These are phyloP conservation scores for Gonioctena quinquepunctata DNA, from an alignment of 1,140 invertebrate genomes.

Conservation along the genomic window DNA sequence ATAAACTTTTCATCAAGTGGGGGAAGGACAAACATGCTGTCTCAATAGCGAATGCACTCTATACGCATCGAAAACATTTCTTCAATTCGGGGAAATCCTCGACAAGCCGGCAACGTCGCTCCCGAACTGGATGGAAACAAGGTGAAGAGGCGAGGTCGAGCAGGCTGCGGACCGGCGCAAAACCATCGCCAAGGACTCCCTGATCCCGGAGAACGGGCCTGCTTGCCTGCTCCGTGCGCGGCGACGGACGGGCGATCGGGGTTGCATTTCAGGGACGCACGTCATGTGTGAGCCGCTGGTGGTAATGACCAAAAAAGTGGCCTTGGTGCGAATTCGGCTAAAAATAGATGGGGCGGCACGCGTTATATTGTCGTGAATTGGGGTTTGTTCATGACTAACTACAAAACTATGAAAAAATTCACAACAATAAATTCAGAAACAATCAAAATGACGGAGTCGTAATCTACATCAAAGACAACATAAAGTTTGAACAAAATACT, in stretches of 20 bases:
- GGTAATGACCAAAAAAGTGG: background rate
- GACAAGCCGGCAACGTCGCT: constrained; percentile 6
- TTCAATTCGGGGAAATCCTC: background rate
- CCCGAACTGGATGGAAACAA: constrained; percentile 21
- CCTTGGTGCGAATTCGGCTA: background rate
- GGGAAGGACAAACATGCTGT: too few relatives aligned
- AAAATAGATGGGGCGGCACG: background rate
- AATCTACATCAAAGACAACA: too few relatives aligned
- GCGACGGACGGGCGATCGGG: background rate
- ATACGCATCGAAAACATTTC: background rate
- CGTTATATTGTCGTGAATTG: too few relatives aligned
- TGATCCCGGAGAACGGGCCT: constrained; percentile 6
- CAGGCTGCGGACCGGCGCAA: constrained; percentile 9
- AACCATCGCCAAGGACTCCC: constrained; percentile 32
- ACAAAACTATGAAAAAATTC: too few relatives aligned
- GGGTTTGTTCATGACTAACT: too few relatives aligned
- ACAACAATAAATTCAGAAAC: too few relatives aligned
- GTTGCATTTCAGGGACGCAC: background rate
- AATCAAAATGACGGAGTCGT: too few relatives aligned
- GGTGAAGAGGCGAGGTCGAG: constrained; percentile 48
- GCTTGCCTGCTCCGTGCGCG: constrained; percentile 4
- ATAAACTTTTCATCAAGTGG: too few relatives aligned
- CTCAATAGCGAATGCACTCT: too few relatives aligned
- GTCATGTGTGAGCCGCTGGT: background rate
- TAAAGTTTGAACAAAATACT: too few relatives aligned